These are phyloP conservation scores for Corythoichthys intestinalis DNA, from an alignment of 2,113 vertebrate species.

Conservation along the genomic window DNA sequence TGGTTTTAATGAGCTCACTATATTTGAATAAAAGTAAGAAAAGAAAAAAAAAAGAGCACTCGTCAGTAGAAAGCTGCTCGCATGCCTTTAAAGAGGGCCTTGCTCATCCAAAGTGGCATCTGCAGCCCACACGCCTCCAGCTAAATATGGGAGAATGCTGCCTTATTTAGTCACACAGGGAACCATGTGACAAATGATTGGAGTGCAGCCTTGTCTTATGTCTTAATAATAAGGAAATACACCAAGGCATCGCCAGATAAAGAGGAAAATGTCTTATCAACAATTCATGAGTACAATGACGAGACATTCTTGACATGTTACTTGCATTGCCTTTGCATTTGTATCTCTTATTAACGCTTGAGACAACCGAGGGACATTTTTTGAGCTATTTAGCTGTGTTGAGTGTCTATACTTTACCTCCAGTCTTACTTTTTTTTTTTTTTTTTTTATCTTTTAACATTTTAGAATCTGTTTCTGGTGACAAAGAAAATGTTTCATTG, in stretches of 20 bases:
- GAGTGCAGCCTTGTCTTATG: conserved; percentile 31
- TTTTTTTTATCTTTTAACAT: too few relatives aligned
- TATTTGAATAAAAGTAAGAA: background rate
- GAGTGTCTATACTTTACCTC: too few relatives aligned
- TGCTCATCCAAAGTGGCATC: conserved; percentile 57
- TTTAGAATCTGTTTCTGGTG: too few relatives aligned
- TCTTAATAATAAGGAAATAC: background rate
- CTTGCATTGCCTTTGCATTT: background rate
- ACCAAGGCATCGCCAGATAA: background rate
- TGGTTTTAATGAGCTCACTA: conserved; percentile 45
- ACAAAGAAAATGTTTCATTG: too few relatives aligned
- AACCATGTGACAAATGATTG: conserved; percentile 41
- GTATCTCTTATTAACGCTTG: background rate
- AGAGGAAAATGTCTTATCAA: background rate
- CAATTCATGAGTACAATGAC: background rate
- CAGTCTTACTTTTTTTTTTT: too few relatives aligned
- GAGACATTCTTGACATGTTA: background rate
- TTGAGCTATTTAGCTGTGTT: background rate
- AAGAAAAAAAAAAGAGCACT: conserved; percentile 25
- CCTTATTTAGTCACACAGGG: conserved; percentile 40
- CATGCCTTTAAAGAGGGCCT: conserved; percentile 40
- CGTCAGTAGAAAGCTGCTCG: conserved; percentile 48
- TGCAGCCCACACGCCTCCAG: conserved; percentile 46
- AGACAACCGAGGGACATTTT: background rate
- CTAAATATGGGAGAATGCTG: conserved; percentile 43